Evolutionary conservation across 1,140 invertebrate species (phyloP).

Genomic region (Odontomachus brunneus): DNA sequence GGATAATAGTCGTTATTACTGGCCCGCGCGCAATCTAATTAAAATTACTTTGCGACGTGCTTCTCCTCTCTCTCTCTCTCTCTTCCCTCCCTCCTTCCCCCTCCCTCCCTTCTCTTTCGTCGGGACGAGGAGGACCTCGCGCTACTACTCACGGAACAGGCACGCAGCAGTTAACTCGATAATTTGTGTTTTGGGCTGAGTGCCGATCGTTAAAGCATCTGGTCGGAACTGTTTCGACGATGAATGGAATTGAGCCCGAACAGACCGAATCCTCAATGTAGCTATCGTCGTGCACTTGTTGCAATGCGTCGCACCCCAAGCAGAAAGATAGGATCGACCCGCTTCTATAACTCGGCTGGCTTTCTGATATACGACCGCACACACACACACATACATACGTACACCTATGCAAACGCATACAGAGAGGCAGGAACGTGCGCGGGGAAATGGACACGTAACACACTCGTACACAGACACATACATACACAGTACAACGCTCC

Average conservation of each 20-base stretch:
- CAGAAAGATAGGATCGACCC: conserved; percentile 77
- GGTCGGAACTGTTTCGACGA: conserved; percentile 70
- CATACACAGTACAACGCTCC: conserved; percentile 44
- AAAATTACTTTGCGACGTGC: conserved; percentile 70
- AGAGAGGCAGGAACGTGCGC: too few relatives aligned
- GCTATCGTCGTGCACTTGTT: conserved; percentile 74
- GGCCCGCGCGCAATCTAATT: conserved; percentile 66
- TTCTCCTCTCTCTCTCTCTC: too few relatives aligned
- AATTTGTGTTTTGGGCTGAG: conserved; percentile 74
- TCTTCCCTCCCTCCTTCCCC: too few relatives aligned
- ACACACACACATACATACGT: background rate
- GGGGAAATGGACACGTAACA: too few relatives aligned
- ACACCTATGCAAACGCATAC: background rate
- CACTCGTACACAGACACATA: background rate
- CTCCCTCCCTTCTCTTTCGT: too few relatives aligned
- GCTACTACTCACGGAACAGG: background rate
- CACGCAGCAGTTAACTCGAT: conserved; percentile 69
- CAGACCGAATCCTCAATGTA: conserved; percentile 74
- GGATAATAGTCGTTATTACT: conserved; percentile 50
- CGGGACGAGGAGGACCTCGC: background rate
- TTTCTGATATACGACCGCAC: conserved; percentile 70
- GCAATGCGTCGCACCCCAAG: conserved; percentile 72
- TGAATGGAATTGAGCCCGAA: conserved; percentile 73
- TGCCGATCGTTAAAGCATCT: conserved; percentile 74
- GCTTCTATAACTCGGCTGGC: conserved; percentile 75